phyloP scores from a whole-genome alignment of 2,797 vertebrate species.

The Pseudochirops corinnae region DNA sequence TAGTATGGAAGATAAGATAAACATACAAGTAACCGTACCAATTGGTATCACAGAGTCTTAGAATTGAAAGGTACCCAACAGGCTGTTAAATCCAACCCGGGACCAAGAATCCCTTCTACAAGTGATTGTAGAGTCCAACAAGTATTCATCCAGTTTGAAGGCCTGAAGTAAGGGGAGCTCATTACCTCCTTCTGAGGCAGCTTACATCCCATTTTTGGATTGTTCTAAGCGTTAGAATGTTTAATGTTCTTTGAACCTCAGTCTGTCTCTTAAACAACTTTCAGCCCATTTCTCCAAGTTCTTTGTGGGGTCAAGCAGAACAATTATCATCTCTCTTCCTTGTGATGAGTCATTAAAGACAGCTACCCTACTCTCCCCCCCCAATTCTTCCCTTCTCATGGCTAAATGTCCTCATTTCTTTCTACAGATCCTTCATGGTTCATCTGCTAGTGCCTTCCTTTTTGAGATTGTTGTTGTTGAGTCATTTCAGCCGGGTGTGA shows the following conservation, averaged over 20 bases:
- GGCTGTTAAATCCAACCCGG: neutral
- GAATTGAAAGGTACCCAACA: neutral
- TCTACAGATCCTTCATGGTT: neutral
- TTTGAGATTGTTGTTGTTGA: neutral
- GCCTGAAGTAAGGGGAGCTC: neutral
- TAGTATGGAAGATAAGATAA: neutral
- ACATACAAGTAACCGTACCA: neutral
- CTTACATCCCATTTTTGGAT: neutral
- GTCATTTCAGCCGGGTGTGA: rapidly evolving
- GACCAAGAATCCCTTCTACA: neutral
- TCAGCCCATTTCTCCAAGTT: neutral
- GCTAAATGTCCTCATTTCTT: neutral
- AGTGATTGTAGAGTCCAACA: neutral
- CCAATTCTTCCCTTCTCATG: neutral
- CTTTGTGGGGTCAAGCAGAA: neutral
- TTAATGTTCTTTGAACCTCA: neutral
- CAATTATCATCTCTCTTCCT: neutral
- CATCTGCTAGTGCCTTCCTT: neutral
- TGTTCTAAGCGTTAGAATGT: neutral
- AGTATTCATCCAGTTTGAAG: neutral
- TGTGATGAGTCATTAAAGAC: neutral
- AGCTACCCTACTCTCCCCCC: rapidly evolving
- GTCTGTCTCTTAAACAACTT: neutral
- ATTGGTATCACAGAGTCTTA: neutral
- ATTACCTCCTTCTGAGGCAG: neutral